Conservation (phyloP, 2,113 vertebrate genomes). For the Salminus brasiliensis region DNA sequence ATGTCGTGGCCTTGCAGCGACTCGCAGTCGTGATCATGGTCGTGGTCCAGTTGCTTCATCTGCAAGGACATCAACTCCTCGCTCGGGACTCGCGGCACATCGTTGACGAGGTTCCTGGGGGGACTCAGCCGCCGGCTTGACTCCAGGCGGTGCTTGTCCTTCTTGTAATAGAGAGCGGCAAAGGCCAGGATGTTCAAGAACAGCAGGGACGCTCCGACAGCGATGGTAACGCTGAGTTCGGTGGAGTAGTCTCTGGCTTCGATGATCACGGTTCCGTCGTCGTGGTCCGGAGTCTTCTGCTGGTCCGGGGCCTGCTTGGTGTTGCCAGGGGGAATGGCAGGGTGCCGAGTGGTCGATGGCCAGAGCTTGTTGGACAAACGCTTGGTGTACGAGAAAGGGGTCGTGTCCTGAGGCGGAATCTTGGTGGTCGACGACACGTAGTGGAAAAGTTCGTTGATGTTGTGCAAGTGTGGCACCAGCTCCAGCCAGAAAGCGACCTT, state of each 20-base stretch:
- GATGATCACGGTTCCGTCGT: conserved; percentile 81
- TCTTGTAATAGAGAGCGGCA: conserved; percentile 94
- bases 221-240: conserved; percentile 94
- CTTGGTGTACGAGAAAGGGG: conserved; percentile 89
- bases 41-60: conserved; percentile 92
- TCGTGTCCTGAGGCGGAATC: conserved; percentile 91
- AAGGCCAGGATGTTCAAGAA: conserved; percentile 97
- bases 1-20: conserved; percentile 87
- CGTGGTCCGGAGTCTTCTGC: conserved; percentile 72
- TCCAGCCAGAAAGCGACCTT: conserved; percentile 98
- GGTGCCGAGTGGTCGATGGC: conserved; percentile 83
- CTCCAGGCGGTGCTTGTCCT: conserved; percentile 91
- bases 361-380: conserved; percentile 85
- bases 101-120: conserved; percentile 83
- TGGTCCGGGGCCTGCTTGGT: conserved; percentile 66
- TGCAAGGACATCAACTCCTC: conserved; percentile 94
- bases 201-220: conserved; percentile 90
- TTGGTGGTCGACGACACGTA: conserved; percentile 95
- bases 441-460: conserved; percentile 91
- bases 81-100: conserved; percentile 87
- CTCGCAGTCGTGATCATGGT: conserved; percentile 87
- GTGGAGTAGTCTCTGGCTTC: conserved; percentile 92
- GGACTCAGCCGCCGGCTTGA: conserved; percentile 89
- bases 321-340: conserved; percentile 75
- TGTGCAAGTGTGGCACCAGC: conserved; percentile 92